Conservation (phyloP, 2,888 invertebrate species). For the Dromius quadrimaculatus region DNA sequence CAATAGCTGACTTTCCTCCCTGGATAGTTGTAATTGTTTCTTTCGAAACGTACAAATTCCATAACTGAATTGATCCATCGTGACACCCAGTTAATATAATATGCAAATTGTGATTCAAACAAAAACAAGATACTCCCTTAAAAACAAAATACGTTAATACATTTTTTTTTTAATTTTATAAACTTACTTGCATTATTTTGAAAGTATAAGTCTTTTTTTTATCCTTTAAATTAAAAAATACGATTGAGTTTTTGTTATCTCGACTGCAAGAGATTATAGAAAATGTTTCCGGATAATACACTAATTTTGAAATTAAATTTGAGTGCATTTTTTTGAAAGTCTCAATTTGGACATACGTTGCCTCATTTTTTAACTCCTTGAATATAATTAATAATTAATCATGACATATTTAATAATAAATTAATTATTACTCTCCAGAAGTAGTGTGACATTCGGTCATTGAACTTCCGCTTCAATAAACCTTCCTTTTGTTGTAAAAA, state of each 20-base stretch:
- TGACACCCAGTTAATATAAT: constrained; percentile 71
- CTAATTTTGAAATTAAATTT: constrained; percentile 68
- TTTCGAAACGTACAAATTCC: constrained; percentile 68
- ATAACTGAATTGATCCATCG: constrained; percentile 70
- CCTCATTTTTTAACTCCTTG: constrained; percentile 70
- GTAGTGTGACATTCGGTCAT: constrained; percentile 70
- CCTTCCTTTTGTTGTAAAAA: constrained; percentile 71
- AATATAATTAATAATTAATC: constrained; percentile 50
- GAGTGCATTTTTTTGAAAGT: constrained; percentile 67
- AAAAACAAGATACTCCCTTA: constrained; percentile 73
- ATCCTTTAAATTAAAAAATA: constrained; percentile 67
- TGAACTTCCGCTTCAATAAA: constrained; percentile 69
- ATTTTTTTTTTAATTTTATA: neutral
- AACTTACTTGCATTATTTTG: constrained; percentile 59
- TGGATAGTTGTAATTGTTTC: constrained; percentile 63
- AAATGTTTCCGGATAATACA: constrained; percentile 67
- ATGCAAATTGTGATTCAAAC: constrained; percentile 67
- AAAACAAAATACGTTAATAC: constrained; percentile 52
- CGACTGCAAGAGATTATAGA: constrained; percentile 71
- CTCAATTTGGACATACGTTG: constrained; percentile 67
- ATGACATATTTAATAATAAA: neutral
- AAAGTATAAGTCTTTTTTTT: constrained; percentile 70
- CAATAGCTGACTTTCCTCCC: constrained; percentile 65
- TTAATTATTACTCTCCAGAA: constrained; percentile 71
- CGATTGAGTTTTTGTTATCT: constrained; percentile 68